These are phyloP conservation scores for Leucosticte australis DNA, from an alignment of 2,113 vertebrate species.

Conservation along the genomic window DNA sequence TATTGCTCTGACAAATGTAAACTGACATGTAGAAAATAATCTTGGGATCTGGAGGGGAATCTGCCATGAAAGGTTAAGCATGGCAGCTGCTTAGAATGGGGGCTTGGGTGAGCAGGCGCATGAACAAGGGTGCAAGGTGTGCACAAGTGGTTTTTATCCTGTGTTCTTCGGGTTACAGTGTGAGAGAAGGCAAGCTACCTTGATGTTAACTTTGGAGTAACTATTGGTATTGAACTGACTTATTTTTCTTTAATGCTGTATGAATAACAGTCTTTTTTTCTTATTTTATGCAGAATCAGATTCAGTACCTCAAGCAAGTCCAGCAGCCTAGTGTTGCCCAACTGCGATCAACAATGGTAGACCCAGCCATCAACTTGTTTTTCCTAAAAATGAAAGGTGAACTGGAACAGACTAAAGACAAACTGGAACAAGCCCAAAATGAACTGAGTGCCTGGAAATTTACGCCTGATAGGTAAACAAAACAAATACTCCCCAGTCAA, in stretches of 20 bases:
- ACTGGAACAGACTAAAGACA: constrained; percentile 99
- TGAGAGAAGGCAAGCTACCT: not conserved
- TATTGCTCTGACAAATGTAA: not conserved
- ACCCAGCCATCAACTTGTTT: constrained; percentile 99
- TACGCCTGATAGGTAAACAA: constrained; percentile 99
- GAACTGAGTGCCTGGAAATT: constrained; percentile 99
- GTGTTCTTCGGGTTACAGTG: not conserved
- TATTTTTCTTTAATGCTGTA: not conserved
- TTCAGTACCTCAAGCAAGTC: constrained; percentile 99
- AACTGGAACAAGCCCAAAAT: constrained; percentile 99
- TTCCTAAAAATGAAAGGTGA: constrained; percentile 99
- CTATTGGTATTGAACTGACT: not conserved
- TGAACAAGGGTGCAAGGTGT: not conserved
- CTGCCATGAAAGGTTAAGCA: not conserved
- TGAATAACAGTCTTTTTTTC: constrained; percentile 44
- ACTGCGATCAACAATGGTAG: constrained; percentile 98
- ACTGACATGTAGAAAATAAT: not conserved
- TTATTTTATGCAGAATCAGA: constrained; percentile 89
- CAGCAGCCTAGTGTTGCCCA: constrained; percentile 98
- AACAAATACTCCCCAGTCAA: constrained; percentile 98
- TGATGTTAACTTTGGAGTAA: not conserved
- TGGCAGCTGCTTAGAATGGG: not conserved
- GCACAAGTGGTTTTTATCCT: not conserved
- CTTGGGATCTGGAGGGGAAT: not conserved
- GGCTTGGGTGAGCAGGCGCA: not conserved